Evolutionary conservation across 2,888 invertebrate species (phyloP).

Genomic region (Entomobrya multifasciata): DNA sequence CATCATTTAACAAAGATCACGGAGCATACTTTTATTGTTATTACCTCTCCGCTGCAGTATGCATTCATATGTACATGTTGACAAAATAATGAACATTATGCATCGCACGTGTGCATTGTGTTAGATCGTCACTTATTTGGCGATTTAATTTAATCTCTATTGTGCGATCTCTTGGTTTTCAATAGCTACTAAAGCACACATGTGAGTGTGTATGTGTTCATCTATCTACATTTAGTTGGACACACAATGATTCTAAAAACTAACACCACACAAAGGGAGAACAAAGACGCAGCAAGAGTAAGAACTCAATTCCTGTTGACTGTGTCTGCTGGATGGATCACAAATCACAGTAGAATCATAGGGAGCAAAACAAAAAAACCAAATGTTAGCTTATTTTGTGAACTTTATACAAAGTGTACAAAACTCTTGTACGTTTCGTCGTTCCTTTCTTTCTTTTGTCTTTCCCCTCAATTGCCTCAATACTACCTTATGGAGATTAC

Average conservation of each 20-base stretch:
- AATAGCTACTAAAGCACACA: not conserved
- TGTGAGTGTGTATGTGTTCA: slow-evolving; percentile 20
- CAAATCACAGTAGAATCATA: not conserved
- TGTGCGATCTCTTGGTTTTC: slow-evolving; percentile 47
- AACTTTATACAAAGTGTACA: not conserved
- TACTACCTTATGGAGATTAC: slow-evolving; percentile 57
- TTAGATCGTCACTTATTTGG: slow-evolving; percentile 48
- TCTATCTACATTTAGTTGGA: slow-evolving; percentile 27
- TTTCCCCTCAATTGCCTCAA: slow-evolving; percentile 54
- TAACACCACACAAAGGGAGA: slow-evolving; percentile 52
- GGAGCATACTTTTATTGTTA: slow-evolving; percentile 33
- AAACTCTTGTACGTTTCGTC: not conserved
- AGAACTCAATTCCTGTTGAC: slow-evolving; percentile 26
- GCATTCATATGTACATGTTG: slow-evolving; percentile 20
- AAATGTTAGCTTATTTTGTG: slow-evolving; percentile 21
- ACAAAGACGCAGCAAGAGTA: slow-evolving; percentile 52
- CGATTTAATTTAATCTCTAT: slow-evolving; percentile 62
- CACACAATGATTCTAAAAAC: slow-evolving; percentile 25
- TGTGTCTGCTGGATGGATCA: no score
- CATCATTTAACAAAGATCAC: slow-evolving; percentile 35
- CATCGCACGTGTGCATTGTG: slow-evolving; percentile 64
- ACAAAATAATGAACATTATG: slow-evolving; percentile 57
- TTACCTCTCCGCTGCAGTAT: not conserved
- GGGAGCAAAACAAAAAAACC: not conserved
- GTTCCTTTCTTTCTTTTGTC: slow-evolving; percentile 61